Percentiles rank a stretch among this genome's conserved stretches.
Conservation (phyloP, 2,888 invertebrate genomes). For the Lasioglossum leucozonium region DNA sequence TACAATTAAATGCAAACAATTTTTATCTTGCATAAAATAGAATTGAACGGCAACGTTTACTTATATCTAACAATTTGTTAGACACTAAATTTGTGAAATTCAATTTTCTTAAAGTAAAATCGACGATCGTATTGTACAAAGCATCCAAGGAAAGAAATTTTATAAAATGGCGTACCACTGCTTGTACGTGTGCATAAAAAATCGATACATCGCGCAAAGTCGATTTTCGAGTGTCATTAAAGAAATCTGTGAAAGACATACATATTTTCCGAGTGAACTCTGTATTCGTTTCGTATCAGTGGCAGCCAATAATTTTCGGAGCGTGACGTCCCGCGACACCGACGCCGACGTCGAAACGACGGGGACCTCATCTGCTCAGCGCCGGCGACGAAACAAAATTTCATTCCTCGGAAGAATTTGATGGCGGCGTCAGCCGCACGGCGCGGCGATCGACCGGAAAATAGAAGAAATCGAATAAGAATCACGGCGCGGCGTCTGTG, state of each 20-base stretch:
- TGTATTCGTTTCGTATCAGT: constrained; percentile 9
- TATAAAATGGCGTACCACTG: background rate
- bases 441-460: constrained; percentile 19
- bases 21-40: background rate
- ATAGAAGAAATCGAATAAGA: constrained; percentile 58
- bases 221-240: background rate
- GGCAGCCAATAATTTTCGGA: constrained; percentile 28
- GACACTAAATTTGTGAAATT: no score
- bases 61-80: no score
- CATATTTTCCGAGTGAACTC: background rate
- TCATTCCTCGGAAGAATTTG: constrained; percentile 40
- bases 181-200: background rate
- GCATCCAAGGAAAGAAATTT: background rate
- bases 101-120: no score
- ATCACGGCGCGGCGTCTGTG: constrained; percentile 36
- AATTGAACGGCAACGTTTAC: no score
- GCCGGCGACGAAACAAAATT: constrained; percentile 32
- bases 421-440: constrained; percentile 39
- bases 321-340: constrained; percentile 24
- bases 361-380: constrained; percentile 12
- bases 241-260: background rate
- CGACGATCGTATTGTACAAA: background rate
- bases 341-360: constrained; percentile 18
- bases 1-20: background rate
- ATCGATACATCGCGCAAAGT: background rate